Base-by-base conservation (phyloP, 2,797 vertebrate genomes). In the Rhinichthys osculus region DNA sequence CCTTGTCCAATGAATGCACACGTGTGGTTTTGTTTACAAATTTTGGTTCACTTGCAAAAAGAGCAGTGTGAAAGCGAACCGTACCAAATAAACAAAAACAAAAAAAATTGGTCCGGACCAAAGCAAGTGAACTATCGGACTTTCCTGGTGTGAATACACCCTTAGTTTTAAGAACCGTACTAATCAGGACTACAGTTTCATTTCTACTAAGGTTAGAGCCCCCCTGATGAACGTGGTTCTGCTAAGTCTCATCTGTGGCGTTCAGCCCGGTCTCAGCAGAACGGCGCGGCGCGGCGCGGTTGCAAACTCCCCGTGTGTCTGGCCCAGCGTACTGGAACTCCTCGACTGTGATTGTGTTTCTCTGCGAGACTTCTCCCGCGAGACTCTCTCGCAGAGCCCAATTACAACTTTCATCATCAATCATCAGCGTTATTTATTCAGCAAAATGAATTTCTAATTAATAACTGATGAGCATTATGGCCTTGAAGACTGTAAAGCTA, bases 401-500 rank as follows among this genome's bases (percentile, higher is more conserved):
- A 98, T 99, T 99, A 98, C 95, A 98, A 98, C 96, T 97, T 97
- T 96, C 95, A 97, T 97, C 98, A 99, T 99, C 97, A 98, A 99
- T 99, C 98, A 98, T 97, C 95, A 98, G 96, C 95, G 97, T 97
- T 99, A 99, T 99, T 99, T 99, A 99, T 98, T 98, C 97, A 98
- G 96, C 94, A 95, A 98, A 98, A 98, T 97, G 96, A 98, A 98
- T 97, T 99, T 97, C 97, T 99, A 99, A 99, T 99, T 99, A 99
- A 99, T 99, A 99, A 99, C 98, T 99, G 97, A 99, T 99, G 97
- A 98, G 97, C 97, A 97, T 98, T 98, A 97, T 97, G 97, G 97
- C 97, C 97, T 98, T 94, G 94, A 97, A 97, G 96, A 95, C 95
- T 96, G 95, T 95, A 96, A 96, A 95, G 95, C 97, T 96, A 98